Percentiles rank a stretch among this genome's conserved stretches.
phyloP scores from a whole-genome alignment of 2,797 vertebrate species.

The Dendrocincla tyrannina region DNA sequence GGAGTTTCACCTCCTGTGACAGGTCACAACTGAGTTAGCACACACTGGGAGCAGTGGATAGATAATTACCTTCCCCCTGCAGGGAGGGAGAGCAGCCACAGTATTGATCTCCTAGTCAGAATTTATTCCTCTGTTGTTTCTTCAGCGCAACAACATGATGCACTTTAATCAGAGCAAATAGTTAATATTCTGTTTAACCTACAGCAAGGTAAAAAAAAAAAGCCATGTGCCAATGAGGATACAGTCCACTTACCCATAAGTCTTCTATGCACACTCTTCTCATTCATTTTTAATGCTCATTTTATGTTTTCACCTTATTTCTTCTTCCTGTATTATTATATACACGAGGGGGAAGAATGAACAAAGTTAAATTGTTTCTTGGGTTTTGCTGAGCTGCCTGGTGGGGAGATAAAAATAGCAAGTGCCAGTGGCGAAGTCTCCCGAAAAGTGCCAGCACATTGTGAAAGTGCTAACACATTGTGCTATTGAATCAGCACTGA shows the following conservation, averaged over 20 bases:
- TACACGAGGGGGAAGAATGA: conserved; percentile 22
- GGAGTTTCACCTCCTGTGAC: background rate
- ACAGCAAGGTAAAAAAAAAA: background rate
- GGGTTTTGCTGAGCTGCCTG: conserved; percentile 64
- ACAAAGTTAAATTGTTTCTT: conserved; percentile 66
- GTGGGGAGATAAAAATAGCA: conserved; percentile 70
- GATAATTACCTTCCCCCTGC: background rate
- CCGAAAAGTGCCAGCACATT: conserved; percentile 44
- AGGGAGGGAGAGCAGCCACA: background rate
- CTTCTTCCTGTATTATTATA: conserved; percentile 32
- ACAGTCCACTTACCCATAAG: conserved; percentile 13
- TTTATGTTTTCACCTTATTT: conserved; percentile 48
- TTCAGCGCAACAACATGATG: background rate
- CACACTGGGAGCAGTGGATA: background rate
- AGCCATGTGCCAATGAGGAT: background rate
- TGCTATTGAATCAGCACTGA: conserved; percentile 70
- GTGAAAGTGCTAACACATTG: conserved; percentile 22
- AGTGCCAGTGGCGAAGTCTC: conserved; percentile 59
- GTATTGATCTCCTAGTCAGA: background rate
- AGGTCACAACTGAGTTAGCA: background rate
- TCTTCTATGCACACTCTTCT: background rate
- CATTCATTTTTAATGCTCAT: conserved; percentile 47
- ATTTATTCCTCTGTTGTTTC: background rate
- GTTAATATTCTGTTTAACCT: conserved; percentile 42
- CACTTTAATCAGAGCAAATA: conserved; percentile 17